Evolutionary conservation across 2,113 vertebrate species (phyloP).

Genomic region (Paratilapia polleni): DNA sequence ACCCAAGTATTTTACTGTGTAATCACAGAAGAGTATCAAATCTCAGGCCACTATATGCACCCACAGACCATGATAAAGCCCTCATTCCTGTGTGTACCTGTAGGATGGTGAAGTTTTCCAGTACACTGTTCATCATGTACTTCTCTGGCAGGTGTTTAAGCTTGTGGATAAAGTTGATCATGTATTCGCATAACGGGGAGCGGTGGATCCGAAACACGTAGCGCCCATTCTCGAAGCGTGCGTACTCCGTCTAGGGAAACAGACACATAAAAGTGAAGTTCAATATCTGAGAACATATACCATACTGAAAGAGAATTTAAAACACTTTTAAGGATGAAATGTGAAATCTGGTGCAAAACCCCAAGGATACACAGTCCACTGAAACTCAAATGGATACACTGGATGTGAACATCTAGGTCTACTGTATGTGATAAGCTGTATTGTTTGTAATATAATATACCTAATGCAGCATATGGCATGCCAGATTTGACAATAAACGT

Average conservation of each 20-base stretch:
- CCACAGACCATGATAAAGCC: background rate
- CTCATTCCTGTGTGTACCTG: conserved; percentile 78
- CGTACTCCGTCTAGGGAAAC: conserved; percentile 88
- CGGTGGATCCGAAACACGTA: conserved; percentile 93
- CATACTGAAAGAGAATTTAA: conserved; percentile 21
- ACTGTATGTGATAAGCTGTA: conserved; percentile 52
- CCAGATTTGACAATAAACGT: conserved; percentile 71
- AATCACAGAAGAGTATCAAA: background rate
- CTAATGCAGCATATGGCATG: conserved; percentile 62
- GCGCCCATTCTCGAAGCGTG: conserved; percentile 89
- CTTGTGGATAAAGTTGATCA: conserved; percentile 98
- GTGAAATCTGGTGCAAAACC: conserved; percentile 1
- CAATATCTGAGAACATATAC: conserved; percentile 8
- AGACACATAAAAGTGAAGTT: conserved; percentile 8
- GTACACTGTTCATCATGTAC: conserved; percentile 98
- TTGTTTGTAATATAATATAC: conserved; percentile 69
- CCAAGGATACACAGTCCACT: conserved; percentile 19
- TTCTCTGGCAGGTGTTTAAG: conserved; percentile 96
- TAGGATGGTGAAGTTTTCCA: conserved; percentile 96
- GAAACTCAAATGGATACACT: conserved; percentile 41
- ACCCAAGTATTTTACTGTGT: background rate
- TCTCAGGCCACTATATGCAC: background rate
- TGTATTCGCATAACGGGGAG: conserved; percentile 94
- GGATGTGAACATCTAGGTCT: conserved; percentile 30
- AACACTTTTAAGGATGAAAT: conserved; percentile 24